Evolutionary conservation across 2,113 vertebrate genomes (phyloP).

Genomic region (Lethenteron camtschaticum): DNA sequence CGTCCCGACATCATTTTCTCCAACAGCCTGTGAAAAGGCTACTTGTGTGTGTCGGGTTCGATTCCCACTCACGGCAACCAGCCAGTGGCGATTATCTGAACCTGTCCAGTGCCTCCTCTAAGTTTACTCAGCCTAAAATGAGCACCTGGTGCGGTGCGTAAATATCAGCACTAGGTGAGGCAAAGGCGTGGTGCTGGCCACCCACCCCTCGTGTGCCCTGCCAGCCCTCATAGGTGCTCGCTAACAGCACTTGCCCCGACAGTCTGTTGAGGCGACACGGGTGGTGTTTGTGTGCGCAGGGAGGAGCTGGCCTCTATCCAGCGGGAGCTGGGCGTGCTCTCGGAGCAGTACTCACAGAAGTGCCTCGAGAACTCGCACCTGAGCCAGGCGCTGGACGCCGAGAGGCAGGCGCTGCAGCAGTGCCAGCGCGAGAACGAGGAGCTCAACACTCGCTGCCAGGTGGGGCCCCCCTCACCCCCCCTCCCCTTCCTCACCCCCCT

Average conservation of each 20-base stretch:
- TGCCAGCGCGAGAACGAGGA: slow-evolving; percentile 49
- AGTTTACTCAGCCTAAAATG: no score
- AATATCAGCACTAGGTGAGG: no score
- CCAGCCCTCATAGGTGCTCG: no score
- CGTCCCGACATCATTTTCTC: neutral
- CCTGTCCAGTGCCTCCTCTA: no score
- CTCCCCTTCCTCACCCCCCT: no score
- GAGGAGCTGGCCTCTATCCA: slow-evolving; percentile 41
- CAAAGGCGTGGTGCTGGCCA: no score
- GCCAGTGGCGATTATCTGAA: no score
- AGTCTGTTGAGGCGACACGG: no score
- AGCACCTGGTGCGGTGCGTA: no score
- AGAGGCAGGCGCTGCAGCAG: slow-evolving; percentile 40
- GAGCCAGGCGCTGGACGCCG: slow-evolving; percentile 39
- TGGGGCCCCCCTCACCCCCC: slow-evolving; percentile 10
- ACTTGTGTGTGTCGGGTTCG: neutral
- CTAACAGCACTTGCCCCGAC: no score
- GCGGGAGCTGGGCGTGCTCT: slow-evolving; percentile 41
- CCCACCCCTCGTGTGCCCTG: no score
- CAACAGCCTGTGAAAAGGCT: neutral
- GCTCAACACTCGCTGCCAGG: slow-evolving; percentile 47
- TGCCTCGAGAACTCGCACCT: slow-evolving; percentile 45
- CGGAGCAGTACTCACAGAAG: slow-evolving; percentile 48
- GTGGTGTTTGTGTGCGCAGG: slow-evolving; percentile 14
- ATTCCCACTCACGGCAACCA: no score